Conservation (phyloP, 2,113 vertebrate species). For the Coracopsis vasa region DNA sequence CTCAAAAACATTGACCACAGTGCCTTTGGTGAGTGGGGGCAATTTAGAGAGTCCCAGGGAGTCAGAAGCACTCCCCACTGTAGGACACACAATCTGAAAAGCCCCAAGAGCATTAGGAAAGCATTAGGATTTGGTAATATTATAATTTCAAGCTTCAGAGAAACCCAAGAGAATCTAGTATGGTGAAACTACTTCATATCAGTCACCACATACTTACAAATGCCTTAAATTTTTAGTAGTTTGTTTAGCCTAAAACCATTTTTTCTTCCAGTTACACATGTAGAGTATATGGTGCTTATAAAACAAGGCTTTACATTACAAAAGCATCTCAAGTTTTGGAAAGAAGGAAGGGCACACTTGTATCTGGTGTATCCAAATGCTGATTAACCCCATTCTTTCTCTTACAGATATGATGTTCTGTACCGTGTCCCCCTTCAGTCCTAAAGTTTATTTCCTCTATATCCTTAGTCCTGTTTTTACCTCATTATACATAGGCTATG, state of each 20-base stretch:
- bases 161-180: not conserved
- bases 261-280: not conserved
- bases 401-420: not conserved
- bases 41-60: not conserved
- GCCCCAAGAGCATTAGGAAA: not conserved
- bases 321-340: not conserved
- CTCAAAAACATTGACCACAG: not conserved
- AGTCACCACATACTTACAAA: not conserved
- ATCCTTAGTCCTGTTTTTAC: not conserved
- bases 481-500: not conserved
- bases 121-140: not conserved
- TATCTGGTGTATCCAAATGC: not conserved
- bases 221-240: not conserved
- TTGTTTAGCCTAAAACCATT: not conserved
- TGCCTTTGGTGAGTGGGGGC: not conserved
- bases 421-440: not conserved
- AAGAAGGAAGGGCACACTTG: not conserved
- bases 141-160: not conserved
- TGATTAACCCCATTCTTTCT: not conserved
- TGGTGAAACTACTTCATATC: not conserved
- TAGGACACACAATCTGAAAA: not conserved
- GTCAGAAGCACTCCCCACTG: rapidly evolving
- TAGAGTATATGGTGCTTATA: not conserved
- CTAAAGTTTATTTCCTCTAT: not conserved
- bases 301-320: not conserved